phyloP scores from a whole-genome alignment of 2,797 vertebrate genomes.

The Tangara arthus region DNA sequence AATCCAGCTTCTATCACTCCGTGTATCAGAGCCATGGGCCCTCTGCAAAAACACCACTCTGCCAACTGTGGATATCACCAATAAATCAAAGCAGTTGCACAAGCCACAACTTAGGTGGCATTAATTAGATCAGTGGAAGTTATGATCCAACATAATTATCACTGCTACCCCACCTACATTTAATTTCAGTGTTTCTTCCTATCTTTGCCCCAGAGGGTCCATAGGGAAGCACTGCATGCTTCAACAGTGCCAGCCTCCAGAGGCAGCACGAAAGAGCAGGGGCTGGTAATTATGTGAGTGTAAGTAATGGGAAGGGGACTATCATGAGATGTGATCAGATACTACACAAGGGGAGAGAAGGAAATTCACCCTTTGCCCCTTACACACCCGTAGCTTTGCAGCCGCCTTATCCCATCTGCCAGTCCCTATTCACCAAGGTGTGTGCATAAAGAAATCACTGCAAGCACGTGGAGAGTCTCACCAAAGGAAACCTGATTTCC shows the following conservation, averaged over 20 bases:
- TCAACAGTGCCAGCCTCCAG: conserved; percentile 30
- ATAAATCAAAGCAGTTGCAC: conserved; percentile 68
- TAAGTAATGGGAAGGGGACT: conserved; percentile 45
- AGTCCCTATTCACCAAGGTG: not conserved
- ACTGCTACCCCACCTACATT: conserved; percentile 47
- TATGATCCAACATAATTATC: conserved; percentile 59
- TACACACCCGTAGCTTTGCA: not conserved
- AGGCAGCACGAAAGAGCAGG: not conserved
- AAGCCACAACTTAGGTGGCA: conserved; percentile 68
- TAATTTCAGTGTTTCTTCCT: conserved; percentile 57
- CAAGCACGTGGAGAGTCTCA: not conserved
- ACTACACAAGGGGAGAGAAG: not conserved
- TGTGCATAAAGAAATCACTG: not conserved
- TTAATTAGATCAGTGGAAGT: conserved; percentile 57
- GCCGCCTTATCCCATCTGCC: not conserved
- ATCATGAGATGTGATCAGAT: conserved; percentile 27
- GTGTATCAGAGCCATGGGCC: not conserved
- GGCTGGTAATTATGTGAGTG: conserved; percentile 25
- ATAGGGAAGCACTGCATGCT: conserved; percentile 39
- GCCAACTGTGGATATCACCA: conserved; percentile 38
- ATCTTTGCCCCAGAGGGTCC: conserved; percentile 55
- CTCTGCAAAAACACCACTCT: not conserved
- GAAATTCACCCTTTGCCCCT: conserved; percentile 23
- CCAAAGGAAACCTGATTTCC: not conserved
- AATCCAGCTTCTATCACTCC: not conserved